Base-by-base conservation (phyloP, 2,888 invertebrate species). In the Acrocyrtus sp. region DNA sequence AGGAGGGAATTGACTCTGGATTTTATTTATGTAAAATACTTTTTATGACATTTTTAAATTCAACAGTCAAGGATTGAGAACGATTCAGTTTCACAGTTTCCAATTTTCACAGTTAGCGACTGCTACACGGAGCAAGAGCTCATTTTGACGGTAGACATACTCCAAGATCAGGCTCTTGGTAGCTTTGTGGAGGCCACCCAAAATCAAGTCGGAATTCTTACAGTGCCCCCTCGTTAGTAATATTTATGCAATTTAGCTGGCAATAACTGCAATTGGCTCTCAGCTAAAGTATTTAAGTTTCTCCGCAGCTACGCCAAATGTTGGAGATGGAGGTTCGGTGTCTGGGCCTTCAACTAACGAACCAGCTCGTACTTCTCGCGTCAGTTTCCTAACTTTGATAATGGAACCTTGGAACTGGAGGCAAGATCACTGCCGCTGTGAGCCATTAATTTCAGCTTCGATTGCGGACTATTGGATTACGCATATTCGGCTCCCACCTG, bases 51-150 rank as follows among this genome's bases (percentile, higher is more conserved):
- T 12, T 17, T 3, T 2, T 48, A 17, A 48, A 4, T 5, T 3
- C 48, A 4, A 48, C 19, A 48, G 12, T 19, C 6, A n/a, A n/a
- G 6, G 53, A 19, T 10, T 24, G 24, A 39, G 8, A 8, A 41
- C 21, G 10, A 10, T 3, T 27, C 4, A 29, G 26, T 48, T 54
- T 34, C 19, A n/a, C 39, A 34, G 2, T 39, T 19, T 26, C 12
- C 22, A 29, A 54, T 54, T 50, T 66, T n/a, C n/a, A 2, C 41
- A 77, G 77, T 72, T 47, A 72, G 65, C 41, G 77, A 77, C 43
- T 67, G 66, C 22, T 77, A 74, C 73, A 77, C 60, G 3, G 70
- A 70, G 10, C 77, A 77, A 50, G 70, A 73, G 34, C n/a, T 77
- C 2, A 48, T 75, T 21, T 54, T 77, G n/a, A 50, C 48, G 1